A percentile compares a stretch with the other conserved stretches of the same genome.
Evolutionary conservation across 2,888 invertebrate genomes (phyloP).

Genomic region (Erebia epiphron): DNA sequence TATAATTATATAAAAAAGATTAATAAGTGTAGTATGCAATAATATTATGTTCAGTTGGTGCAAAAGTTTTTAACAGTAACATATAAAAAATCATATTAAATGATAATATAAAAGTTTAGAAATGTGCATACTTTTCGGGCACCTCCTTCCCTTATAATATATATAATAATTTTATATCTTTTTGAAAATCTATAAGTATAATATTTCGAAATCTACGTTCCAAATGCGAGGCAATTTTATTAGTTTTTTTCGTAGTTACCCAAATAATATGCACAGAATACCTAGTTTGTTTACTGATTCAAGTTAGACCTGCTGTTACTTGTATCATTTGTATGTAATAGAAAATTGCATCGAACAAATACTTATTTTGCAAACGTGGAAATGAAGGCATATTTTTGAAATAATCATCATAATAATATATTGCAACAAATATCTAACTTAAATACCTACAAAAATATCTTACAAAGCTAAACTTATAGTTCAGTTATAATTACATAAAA

Average conservation of each 20-base stretch:
- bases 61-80: neutral
- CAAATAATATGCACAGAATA: constrained; percentile 62
- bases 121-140: constrained; percentile 64
- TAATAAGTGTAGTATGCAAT: too few species aligned
- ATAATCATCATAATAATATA: constrained; percentile 49
- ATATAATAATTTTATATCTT: constrained; percentile 68
- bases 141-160: constrained; percentile 64
- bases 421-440: constrained; percentile 78
- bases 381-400: constrained; percentile 47
- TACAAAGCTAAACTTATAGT: constrained; percentile 73
- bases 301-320: constrained; percentile 72
- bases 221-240: constrained; percentile 82
- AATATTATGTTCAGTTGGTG: neutral
- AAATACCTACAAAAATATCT: constrained; percentile 64
- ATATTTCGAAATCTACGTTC: constrained; percentile 80
- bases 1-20: neutral
- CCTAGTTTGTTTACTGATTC: constrained; percentile 45
- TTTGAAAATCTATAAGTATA: constrained; percentile 75
- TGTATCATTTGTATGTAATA: constrained; percentile 55
- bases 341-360: constrained; percentile 53
- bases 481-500: constrained; percentile 57
- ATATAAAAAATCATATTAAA: neutral
- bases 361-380: constrained; percentile 43
- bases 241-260: constrained; percentile 63
- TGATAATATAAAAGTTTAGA: neutral